phyloP scores from a whole-genome alignment of 2,888 invertebrate species.

The Cerastis rubricosa region DNA sequence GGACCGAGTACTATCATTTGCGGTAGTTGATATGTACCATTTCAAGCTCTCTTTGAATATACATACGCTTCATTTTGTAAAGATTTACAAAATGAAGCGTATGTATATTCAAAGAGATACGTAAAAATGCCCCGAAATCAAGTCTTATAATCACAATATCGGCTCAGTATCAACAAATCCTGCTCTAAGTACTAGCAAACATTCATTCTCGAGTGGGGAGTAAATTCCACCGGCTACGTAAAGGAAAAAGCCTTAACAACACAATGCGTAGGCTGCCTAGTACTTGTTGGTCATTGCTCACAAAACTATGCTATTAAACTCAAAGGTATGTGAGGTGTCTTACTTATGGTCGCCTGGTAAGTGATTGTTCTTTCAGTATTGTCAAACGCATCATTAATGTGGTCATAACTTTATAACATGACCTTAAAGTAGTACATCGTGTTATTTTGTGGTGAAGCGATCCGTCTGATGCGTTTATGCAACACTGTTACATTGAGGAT shows the following conservation, averaged over 20 bases:
- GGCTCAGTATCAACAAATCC: slow-evolving; percentile 13
- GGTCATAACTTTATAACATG: background rate
- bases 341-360: slow-evolving; percentile 30
- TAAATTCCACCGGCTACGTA: slow-evolving; percentile 40
- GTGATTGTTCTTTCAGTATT: slow-evolving; percentile 41
- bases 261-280: slow-evolving; percentile 35
- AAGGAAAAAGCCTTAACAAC: slow-evolving; percentile 53
- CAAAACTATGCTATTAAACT: slow-evolving; percentile 51
- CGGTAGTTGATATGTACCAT: background rate
- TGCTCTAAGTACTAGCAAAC: slow-evolving; percentile 18
- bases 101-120: no score
- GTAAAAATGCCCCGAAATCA: background rate
- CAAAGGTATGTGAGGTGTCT: slow-evolving; percentile 48
- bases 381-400: slow-evolving; percentile 24
- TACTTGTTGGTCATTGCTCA: slow-evolving; percentile 41
- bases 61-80: background rate
- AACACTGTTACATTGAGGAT: background rate
- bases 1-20: background rate
- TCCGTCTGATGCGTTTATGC: background rate
- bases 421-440: background rate
- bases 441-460: background rate
- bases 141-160: background rate
- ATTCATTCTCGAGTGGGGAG: slow-evolving; percentile 41
- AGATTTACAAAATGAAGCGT: no score
- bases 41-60: background rate